Percentiles rank a stretch among this genome's conserved stretches.
phyloP scores from a whole-genome alignment of 2,888 invertebrate genomes.

The Meiosimyza decipiens region DNA sequence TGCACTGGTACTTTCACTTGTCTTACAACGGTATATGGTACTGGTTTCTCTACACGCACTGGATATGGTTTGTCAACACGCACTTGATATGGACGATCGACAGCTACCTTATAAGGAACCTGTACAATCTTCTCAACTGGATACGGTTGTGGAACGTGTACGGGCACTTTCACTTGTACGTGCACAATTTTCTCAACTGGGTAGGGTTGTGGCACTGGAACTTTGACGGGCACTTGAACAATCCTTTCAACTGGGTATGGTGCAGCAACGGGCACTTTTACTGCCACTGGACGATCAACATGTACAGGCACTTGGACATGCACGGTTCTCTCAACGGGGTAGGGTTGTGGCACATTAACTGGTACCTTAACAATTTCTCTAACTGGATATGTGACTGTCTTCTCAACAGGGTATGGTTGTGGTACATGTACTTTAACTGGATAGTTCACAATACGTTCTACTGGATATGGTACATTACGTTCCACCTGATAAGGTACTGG shows the following conservation, averaged over 20 bases:
- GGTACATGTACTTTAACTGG: constrained; percentile 75
- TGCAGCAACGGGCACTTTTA: constrained; percentile 81
- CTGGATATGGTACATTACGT: constrained; percentile 77
- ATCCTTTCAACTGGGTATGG: constrained; percentile 84
- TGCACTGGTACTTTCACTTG: constrained; percentile 70
- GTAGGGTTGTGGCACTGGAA: constrained; percentile 83
- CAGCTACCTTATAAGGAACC: constrained; percentile 74
- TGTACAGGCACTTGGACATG: constrained; percentile 75
- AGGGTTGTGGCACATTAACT: constrained; percentile 78
- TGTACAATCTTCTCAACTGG: constrained; percentile 75
- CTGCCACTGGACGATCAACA: constrained; percentile 82
- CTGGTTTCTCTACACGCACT: constrained; percentile 57
- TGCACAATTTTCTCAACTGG: constrained; percentile 82
- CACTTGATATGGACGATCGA: constrained; percentile 76
- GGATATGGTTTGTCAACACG: constrained; percentile 69
- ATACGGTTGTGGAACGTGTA: constrained; percentile 68
- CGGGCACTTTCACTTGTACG: constrained; percentile 78
- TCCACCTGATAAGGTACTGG: constrained; percentile 79
- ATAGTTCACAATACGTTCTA: constrained; percentile 75
- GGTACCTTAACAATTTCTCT: constrained; percentile 78
- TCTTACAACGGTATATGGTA: constrained; percentile 71
- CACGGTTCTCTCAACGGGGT: constrained; percentile 83
- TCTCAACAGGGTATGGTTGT: constrained; percentile 78
- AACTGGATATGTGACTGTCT: constrained; percentile 67
- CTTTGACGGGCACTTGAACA: constrained; percentile 80